Evolutionary conservation across 2,797 vertebrate species (phyloP).

Genomic region (Cyclura pinguis): DNA sequence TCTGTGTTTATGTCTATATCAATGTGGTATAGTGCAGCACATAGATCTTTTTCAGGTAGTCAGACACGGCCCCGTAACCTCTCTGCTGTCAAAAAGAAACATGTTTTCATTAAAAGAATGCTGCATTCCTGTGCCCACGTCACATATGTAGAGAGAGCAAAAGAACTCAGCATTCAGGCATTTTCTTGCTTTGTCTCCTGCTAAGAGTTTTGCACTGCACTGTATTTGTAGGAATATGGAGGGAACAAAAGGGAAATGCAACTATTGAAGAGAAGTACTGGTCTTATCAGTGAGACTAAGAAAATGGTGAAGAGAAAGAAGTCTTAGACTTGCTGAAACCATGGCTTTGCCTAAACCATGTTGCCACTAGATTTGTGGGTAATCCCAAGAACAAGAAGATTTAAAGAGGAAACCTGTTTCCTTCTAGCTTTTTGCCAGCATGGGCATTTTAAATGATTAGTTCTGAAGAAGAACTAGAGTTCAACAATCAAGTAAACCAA

Average conservation of each 20-base stretch:
- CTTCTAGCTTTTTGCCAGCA: no score
- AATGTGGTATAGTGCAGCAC: neutral
- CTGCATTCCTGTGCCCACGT: slow-evolving; percentile 37
- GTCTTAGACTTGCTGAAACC: neutral
- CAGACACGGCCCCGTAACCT: slow-evolving; percentile 33
- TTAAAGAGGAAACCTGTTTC: neutral
- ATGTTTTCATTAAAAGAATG: slow-evolving; percentile 43
- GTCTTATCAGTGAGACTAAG: accelerated
- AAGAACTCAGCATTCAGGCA: neutral
- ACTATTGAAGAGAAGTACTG: neutral
- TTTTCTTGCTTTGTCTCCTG: slow-evolving; percentile 1
- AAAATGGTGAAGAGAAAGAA: neutral
- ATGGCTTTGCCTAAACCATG: neutral
- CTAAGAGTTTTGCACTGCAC: slow-evolving; percentile 34
- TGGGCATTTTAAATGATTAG: no score
- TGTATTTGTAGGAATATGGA: neutral
- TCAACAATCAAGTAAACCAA: neutral
- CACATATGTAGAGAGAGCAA: slow-evolving; percentile 22
- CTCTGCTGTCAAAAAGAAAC: slow-evolving; percentile 50
- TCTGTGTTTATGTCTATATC: slow-evolving; percentile 39
- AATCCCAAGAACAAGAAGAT: neutral
- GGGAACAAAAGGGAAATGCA: neutral
- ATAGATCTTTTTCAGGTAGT: neutral
- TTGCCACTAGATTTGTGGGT: neutral
- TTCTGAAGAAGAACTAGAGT: no score